phyloP scores from a whole-genome alignment of 1,140 invertebrate species.

The Pseudomyrmex flavicornis region DNA sequence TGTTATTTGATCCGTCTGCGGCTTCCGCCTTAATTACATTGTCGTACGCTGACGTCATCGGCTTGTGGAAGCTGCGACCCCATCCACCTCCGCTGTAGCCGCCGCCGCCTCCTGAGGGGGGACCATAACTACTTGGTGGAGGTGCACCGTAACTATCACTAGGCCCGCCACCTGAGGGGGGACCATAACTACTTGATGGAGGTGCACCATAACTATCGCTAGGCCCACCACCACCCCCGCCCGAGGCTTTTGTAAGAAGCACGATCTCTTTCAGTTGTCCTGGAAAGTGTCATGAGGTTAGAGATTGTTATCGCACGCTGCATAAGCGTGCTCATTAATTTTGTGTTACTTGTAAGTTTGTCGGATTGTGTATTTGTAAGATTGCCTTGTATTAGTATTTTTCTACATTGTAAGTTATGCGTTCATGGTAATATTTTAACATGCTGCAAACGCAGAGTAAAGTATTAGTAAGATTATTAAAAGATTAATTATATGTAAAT shows the following conservation, averaged over 20 bases:
- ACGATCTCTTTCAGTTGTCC: constrained; percentile 80
- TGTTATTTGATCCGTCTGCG: not conserved
- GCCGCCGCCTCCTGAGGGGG: constrained; percentile 74
- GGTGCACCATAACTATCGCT: constrained; percentile 60
- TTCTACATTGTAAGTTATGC: not conserved
- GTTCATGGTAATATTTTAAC: no score
- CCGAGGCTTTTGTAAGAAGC: constrained; percentile 77
- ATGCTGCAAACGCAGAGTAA: no score
- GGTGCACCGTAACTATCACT: constrained; percentile 77
- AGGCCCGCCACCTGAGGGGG: constrained; percentile 73
- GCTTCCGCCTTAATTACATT: not conserved
- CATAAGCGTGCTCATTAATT: not conserved
- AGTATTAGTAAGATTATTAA: not conserved
- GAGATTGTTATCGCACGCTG: constrained; percentile 1
- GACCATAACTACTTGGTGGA: constrained; percentile 73
- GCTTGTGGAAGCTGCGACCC: constrained; percentile 81
- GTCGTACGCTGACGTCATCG: constrained; percentile 47
- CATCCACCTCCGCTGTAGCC: constrained; percentile 77
- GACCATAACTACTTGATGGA: constrained; percentile 73
- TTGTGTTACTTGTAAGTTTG: not conserved
- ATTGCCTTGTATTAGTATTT: not conserved
- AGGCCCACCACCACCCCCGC: constrained; percentile 64
- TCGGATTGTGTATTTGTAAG: no score
- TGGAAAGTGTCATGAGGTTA: constrained; percentile 36
- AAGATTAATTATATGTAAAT: not conserved